phyloP scores from a whole-genome alignment of 2,888 invertebrate species.

The Lepeophtheirus nordmannii region DNA sequence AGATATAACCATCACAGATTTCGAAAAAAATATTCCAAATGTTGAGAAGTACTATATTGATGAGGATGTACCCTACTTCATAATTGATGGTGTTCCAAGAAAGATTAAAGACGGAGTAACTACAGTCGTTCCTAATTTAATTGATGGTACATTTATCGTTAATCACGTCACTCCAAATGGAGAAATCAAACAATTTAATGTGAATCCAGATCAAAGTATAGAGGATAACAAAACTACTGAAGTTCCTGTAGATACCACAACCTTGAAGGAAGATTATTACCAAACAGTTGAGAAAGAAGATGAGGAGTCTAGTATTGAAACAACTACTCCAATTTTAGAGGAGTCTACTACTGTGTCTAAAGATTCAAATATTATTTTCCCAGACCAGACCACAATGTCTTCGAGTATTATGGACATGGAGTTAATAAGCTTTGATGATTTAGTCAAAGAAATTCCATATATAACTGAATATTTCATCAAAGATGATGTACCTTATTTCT shows the following conservation, averaged over 20 bases:
- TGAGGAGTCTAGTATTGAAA: too few relatives aligned
- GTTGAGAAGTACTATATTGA: background rate
- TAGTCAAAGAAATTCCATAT: background rate
- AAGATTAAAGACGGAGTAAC: background rate
- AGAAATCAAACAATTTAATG: background rate
- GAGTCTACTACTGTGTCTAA: background rate
- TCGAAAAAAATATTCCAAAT: background rate
- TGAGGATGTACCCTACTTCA: background rate
- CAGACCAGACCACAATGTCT: background rate
- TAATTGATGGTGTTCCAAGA: background rate
- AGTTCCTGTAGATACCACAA: too few relatives aligned
- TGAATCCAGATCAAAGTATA: background rate
- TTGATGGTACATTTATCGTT: background rate
- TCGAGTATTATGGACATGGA: background rate
- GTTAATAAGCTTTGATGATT: background rate
- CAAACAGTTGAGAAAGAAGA: too few relatives aligned
- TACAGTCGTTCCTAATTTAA: background rate
- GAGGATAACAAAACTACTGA: too few relatives aligned
- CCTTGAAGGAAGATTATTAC: too few relatives aligned
- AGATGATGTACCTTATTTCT: too few relatives aligned
- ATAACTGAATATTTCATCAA: background rate
- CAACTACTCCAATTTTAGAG: too few relatives aligned
- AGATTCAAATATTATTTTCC: background rate
- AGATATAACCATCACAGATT: background rate
- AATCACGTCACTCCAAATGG: background rate